A percentile compares a stretch with the other conserved stretches of the same genome.
Conservation (phyloP, 2,888 invertebrate species). For the Byasa hedistus region DNA sequence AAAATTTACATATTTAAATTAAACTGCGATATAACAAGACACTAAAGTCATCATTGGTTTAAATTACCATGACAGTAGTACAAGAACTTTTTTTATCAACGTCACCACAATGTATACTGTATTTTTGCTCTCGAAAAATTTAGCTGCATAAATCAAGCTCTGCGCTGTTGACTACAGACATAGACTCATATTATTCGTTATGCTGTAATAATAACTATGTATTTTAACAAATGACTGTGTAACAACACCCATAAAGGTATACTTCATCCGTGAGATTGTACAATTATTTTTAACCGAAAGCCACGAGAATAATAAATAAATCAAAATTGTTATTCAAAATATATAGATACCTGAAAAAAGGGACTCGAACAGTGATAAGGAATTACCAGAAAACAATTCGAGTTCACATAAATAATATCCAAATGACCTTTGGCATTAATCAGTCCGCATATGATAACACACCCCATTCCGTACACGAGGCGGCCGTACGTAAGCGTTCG, state of each 20-base stretch:
- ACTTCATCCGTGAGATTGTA: no score
- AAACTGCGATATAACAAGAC: conserved; percentile 78
- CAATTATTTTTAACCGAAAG: no score
- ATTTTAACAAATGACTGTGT: no score
- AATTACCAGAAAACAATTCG: conserved; percentile 32
- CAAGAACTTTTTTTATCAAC: conserved; percentile 37
- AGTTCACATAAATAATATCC: conserved; percentile 34
- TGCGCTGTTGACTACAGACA: no score
- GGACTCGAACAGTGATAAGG: conserved; percentile 17
- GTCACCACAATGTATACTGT: conserved; percentile 11
- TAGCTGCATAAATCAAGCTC: no score
- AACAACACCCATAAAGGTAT: no score
- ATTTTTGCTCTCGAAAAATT: no score
- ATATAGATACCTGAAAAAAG: conserved; percentile 28
- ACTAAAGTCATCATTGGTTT: conserved; percentile 63
- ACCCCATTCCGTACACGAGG: conserved; percentile 35
- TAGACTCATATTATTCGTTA: no score
- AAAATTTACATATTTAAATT: conserved; percentile 81
- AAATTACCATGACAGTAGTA: conserved; percentile 55
- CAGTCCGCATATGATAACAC: conserved; percentile 52
- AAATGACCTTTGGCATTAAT: conserved; percentile 62
- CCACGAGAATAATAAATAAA: not conserved
- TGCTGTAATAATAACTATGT: no score
- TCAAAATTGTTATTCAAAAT: conserved; percentile 2
- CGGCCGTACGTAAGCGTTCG: conserved; percentile 31